Percentiles rank a stretch among this genome's conserved stretches.
Conservation (phyloP, 2,888 invertebrate species). For the Cheilosia pagana region DNA sequence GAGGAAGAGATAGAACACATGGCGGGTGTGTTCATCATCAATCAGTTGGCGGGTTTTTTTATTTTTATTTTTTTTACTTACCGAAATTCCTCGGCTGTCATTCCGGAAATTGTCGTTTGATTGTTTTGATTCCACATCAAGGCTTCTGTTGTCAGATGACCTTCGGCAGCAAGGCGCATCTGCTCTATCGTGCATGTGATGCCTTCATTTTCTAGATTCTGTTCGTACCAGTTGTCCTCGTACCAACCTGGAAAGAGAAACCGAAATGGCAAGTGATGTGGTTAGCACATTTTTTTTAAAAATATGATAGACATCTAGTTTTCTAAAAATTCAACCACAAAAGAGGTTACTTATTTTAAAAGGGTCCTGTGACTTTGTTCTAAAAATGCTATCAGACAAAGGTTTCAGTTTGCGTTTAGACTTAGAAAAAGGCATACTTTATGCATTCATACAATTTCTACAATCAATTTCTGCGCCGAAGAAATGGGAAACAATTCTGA, state of each 20-base stretch:
- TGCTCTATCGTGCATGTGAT: conserved; percentile 96
- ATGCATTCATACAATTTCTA: no score
- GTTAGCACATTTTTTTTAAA: no score
- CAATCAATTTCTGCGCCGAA: no score
- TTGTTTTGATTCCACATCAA: conserved; percentile 99
- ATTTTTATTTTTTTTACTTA: conserved; percentile 76
- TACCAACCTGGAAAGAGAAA: conserved; percentile 91
- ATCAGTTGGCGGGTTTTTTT: no score
- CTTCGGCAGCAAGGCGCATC: conserved; percentile 97
- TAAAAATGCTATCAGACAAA: no score
- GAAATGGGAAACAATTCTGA: no score
- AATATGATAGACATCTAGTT: neutral
- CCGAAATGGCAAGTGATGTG: neutral
- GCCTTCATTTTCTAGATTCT: conserved; percentile 92
- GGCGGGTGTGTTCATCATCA: no score
- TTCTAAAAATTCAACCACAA: no score
- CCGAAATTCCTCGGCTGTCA: conserved; percentile 96
- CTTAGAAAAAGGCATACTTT: no score
- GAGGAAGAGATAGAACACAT: neutral
- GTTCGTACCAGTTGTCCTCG: conserved; percentile 99
- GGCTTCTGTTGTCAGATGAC: conserved; percentile 99
- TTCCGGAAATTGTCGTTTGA: conserved; percentile 96
- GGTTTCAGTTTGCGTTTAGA: no score
- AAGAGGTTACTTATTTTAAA: no score
- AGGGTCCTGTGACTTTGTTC: no score